These are phyloP conservation scores for Achatina immaculata DNA, from an alignment of 1,140 invertebrate genomes.

Conservation along the genomic window DNA sequence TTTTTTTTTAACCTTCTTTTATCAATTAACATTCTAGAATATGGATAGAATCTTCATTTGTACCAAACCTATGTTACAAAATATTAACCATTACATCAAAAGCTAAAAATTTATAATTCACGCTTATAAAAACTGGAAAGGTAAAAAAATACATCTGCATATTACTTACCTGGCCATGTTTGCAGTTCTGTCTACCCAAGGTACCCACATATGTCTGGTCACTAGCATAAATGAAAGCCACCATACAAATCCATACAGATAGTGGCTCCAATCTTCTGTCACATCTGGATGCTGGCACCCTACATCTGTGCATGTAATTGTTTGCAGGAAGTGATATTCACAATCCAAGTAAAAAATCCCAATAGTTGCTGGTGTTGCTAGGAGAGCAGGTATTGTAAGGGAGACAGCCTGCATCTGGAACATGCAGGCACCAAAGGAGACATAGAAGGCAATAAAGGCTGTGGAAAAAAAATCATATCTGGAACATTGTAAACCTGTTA, in stretches of 20 bases:
- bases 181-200: slow-evolving; percentile 95
- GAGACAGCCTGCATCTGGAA: slow-evolving; percentile 59
- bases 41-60: too few relatives aligned
- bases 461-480: slow-evolving; percentile 21
- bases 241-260: slow-evolving; percentile 66
- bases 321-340: background rate
- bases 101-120: too few relatives aligned
- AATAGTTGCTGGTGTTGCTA: slow-evolving; percentile 55
- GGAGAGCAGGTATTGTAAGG: slow-evolving; percentile 51
- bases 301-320: too few relatives aligned
- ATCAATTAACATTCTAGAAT: too few relatives aligned
- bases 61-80: too few relatives aligned
- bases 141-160: too few relatives aligned
- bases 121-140: too few relatives aligned
- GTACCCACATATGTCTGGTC: slow-evolving; percentile 96
- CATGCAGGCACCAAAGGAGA: slow-evolving; percentile 57
- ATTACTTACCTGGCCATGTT: slow-evolving; percentile 88
- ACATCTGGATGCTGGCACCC: too few relatives aligned
- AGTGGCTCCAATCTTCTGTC: slow-evolving; percentile 23
- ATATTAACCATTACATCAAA: too few relatives aligned
- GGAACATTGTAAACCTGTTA: too few relatives aligned
- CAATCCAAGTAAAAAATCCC: slow-evolving; percentile 28
- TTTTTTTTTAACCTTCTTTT: too few relatives aligned
- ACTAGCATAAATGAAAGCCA: slow-evolving; percentile 92
- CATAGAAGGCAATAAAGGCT: slow-evolving; percentile 52